Evolutionary conservation across 2,888 invertebrate genomes (phyloP).

Genomic region (Branchipolynoe longqiensis): DNA sequence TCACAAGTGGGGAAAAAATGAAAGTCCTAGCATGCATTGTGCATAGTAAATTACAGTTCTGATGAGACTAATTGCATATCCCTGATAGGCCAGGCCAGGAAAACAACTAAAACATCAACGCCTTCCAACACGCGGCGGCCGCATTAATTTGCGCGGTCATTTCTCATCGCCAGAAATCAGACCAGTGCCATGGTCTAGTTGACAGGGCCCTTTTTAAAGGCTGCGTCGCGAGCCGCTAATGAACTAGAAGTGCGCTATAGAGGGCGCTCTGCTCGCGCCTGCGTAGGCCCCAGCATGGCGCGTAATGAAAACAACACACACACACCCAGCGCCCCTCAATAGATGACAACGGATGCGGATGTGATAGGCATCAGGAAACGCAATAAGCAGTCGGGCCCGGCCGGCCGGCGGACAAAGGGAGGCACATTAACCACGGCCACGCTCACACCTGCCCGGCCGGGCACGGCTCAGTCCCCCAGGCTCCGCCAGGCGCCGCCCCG

Average conservation of each 20-base stretch:
- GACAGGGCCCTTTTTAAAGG: neutral
- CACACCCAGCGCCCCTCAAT: neutral
- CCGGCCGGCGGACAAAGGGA: neutral
- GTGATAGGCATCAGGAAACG: conserved; percentile 41
- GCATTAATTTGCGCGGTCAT: no score
- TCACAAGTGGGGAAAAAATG: no score
- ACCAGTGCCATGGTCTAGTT: no score
- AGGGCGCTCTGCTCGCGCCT: no score
- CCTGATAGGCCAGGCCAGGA: no score
- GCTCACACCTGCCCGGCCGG: conserved; percentile 20
- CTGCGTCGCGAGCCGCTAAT: neutral
- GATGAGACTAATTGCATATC: no score
- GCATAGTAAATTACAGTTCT: no score
- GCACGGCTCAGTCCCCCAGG: neutral
- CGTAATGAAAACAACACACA: conserved; percentile 32
- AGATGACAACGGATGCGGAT: conserved; percentile 23
- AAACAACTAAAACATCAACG: no score
- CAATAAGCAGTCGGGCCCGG: neutral
- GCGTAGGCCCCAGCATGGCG: no score
- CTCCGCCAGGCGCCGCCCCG: neutral
- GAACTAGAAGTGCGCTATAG: neutral
- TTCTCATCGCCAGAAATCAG: no score
- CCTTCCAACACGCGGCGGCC: no score
- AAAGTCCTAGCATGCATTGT: no score
- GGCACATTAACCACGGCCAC: conserved; percentile 6